Percentiles rank a stretch among this genome's conserved stretches.
These are phyloP conservation scores for Spinus pinus DNA, from an alignment of 2,797 vertebrate genomes.

Conservation along the genomic window DNA sequence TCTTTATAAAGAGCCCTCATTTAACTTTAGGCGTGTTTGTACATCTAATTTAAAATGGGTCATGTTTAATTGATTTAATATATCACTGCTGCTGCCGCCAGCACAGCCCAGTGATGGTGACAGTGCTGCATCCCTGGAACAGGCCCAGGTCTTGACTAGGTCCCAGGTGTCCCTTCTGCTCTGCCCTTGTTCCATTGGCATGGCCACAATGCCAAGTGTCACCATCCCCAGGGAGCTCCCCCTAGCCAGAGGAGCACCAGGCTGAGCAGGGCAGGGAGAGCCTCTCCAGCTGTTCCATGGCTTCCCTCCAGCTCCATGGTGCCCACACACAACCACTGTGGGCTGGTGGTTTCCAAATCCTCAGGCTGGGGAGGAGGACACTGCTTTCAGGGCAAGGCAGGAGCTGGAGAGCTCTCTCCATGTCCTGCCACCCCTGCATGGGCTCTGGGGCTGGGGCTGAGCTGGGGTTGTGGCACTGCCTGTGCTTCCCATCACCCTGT, in stretches of 20 bases:
- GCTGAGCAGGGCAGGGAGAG: not conserved
- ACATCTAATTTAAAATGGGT: conserved; percentile 53
- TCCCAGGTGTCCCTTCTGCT: not conserved
- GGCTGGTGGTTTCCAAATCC: not conserved
- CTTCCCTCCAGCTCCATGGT: not conserved
- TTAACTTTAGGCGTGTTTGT: conserved; percentile 56
- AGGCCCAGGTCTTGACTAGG: no score
- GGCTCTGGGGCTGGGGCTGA: accelerated
- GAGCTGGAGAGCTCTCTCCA: not conserved
- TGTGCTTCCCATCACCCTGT: accelerated
- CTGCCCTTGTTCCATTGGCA: accelerated
- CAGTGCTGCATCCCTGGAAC: not conserved
- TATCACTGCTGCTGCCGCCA: not conserved
- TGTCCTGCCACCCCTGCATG: not conserved
- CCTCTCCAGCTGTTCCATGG: accelerated
- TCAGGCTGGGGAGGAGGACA: not conserved
- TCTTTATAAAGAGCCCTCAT: conserved; percentile 29
- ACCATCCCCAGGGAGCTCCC: not conserved
- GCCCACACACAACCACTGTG: not conserved
- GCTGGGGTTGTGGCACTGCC: accelerated
- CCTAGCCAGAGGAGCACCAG: not conserved
- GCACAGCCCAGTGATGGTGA: not conserved
- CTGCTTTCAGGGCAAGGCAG: not conserved
- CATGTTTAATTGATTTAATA: conserved; percentile 51
- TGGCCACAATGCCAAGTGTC: not conserved